Evolutionary conservation across 2,888 invertebrate genomes (phyloP), one percentile per base, ranked within the genome.

Genomic region (Amphimallon solstitiale): DNA sequence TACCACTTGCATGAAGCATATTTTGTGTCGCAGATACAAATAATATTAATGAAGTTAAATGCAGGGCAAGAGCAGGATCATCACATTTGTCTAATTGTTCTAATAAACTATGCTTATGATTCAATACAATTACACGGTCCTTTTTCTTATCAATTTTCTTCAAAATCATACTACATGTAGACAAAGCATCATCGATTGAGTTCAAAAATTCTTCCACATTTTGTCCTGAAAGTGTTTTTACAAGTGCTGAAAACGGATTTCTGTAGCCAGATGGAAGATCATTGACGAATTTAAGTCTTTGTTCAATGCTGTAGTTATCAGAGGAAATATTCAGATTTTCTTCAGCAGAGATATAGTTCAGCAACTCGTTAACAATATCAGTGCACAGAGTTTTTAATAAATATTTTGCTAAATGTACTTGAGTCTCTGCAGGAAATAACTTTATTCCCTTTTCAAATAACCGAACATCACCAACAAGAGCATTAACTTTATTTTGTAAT

Each of bases 121-220:
- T 90, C 66, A 90, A 85, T 68, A 95, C 86, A 21, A 93, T 80
- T 38, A 90, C 85, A 70, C 94, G 87, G 79, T 92, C 91, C 78
- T 93, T 94, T 79, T 95, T 96, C 80, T 95, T 96, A 79, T 97
- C 97, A 68, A 91, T 86, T 81, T 96, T 97, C 76, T 92, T 93
- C 68, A 95, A 82, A 72, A 93, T 90, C 88, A 95, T 90, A 67
- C 91, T 90, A 78, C 91, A 92, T 54, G 87, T 84, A 14, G 87
- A 83, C 72, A 96, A 83, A 49, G 91, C 89, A 0, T 86, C 81
- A 75, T 96, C 95, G 40, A 92, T 84, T n/a, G 88, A 85, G 72
- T 86, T 85, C 73, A 93, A 87, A 80, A 96, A 96, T 2, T 92
- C 90, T 63, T 96, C 96, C 64, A 94, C 83, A 65, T 85, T 89